These are phyloP conservation scores for Mesorhabditis belari DNA, from an alignment of 2,888 invertebrate genomes.

Conservation along the genomic window DNA sequence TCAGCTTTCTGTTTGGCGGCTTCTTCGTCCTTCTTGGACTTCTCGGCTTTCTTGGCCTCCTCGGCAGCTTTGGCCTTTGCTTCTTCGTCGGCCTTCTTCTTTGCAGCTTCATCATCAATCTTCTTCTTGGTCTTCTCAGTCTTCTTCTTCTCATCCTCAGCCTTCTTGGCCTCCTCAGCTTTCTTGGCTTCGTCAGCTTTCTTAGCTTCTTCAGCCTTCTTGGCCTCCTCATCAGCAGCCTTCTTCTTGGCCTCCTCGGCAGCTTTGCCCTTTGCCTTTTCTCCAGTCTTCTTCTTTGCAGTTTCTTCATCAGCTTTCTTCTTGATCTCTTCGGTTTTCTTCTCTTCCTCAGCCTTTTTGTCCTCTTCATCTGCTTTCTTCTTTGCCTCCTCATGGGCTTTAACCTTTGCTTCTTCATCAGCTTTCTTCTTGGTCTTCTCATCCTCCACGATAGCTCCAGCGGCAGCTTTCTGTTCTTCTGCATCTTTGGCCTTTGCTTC, in stretches of 20 bases:
- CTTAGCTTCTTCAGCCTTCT: not conserved
- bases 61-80: constrained; percentile 1
- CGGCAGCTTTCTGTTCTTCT: not conserved
- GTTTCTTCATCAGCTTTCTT: not conserved
- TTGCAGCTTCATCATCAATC: constrained; percentile 3
- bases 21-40: constrained; percentile 7
- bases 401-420: not conserved
- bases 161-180: constrained; percentile 11
- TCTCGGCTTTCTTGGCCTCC: constrained; percentile 6
- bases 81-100: constrained; percentile 7
- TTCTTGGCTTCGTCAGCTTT: not conserved
- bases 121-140: constrained; percentile 2
- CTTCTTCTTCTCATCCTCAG: no score
- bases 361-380: constrained; percentile 3
- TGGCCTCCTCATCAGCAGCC: not conserved
- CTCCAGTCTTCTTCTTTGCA: not conserved
- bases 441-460: not conserved
- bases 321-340: not conserved
- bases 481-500: not conserved
- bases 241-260: not conserved
- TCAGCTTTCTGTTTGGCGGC: constrained; percentile 2
- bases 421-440: constrained; percentile 1
- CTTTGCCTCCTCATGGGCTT: not conserved
- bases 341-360: not conserved
- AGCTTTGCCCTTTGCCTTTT: not conserved